These are phyloP conservation scores for Poeciliopsis turneri DNA, from an alignment of 2,797 vertebrate genomes.

Conservation along the genomic window DNA sequence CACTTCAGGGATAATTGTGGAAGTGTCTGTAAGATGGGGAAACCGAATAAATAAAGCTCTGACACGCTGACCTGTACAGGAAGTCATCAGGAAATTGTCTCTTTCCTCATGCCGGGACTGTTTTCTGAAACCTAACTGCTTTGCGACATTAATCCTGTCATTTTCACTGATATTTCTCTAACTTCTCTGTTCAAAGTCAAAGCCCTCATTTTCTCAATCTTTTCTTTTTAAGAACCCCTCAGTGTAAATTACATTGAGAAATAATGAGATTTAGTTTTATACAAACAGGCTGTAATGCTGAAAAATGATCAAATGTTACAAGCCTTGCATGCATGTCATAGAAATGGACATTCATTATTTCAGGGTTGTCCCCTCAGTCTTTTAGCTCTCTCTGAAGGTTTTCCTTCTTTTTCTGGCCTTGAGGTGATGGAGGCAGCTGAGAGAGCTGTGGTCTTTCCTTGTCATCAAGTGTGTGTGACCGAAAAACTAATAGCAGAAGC, in stretches of 20 bases:
- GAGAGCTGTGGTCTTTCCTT: too few species aligned
- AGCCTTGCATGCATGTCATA: too few species aligned
- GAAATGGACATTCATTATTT: too few species aligned
- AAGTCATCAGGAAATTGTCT: neutral
- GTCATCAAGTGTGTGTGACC: neutral
- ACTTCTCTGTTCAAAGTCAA: neutral
- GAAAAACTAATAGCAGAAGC: neutral
- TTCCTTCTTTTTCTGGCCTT: neutral
- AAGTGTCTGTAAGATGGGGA: neutral
- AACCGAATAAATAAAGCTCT: neutral
- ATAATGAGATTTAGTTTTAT: too few species aligned
- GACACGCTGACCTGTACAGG: neutral
- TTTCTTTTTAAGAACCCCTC: neutral
- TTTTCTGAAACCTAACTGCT: neutral
- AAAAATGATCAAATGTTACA: too few species aligned
- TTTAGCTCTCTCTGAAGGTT: neutral
- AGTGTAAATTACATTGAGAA: too few species aligned
- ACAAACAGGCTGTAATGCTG: too few species aligned
- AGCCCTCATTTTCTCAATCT: neutral
- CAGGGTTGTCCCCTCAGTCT: too few species aligned
- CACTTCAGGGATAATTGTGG: neutral
- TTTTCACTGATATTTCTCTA: neutral
- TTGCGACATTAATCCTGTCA: neutral
- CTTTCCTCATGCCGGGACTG: neutral
- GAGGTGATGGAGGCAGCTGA: neutral